phyloP scores from a whole-genome alignment of 2,888 invertebrate species.

The Vannuccia rotundouncinata region DNA sequence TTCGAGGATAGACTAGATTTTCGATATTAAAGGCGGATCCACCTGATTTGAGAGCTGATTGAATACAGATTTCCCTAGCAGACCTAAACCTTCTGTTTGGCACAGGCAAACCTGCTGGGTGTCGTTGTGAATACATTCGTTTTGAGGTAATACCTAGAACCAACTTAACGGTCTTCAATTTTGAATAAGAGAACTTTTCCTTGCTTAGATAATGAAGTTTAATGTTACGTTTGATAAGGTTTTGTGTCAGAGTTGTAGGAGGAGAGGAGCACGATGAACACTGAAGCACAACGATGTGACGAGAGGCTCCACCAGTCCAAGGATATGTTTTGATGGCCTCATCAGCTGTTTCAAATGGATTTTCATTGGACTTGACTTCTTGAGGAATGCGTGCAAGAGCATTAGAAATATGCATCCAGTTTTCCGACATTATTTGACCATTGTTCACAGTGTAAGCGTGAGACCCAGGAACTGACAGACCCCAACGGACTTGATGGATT shows the following conservation, averaged over 20 bases:
- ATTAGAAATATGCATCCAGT: not conserved
- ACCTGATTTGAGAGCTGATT: not conserved
- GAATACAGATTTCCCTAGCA: not conserved
- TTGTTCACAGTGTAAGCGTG: not conserved
- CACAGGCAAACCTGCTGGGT: not conserved
- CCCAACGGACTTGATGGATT: not conserved
- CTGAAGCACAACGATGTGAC: not conserved
- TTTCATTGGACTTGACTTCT: not conserved
- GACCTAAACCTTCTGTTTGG: not conserved
- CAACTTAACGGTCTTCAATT: not conserved
- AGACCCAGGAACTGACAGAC: not conserved
- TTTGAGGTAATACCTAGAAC: not conserved
- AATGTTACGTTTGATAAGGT: not conserved
- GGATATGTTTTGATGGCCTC: not conserved
- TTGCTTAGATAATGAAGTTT: not conserved
- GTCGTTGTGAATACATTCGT: not conserved
- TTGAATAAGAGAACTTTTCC: not conserved
- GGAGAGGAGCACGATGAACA: not conserved
- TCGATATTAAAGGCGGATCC: not conserved
- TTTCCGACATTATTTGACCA: not conserved
- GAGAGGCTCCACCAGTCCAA: not conserved
- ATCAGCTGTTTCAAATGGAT: not conserved
- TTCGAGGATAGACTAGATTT: not conserved
- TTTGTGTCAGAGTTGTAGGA: not conserved
- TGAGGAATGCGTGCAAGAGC: not conserved